Conservation (phyloP, 2,888 invertebrate genomes). For the Iphiclides podalirius region DNA sequence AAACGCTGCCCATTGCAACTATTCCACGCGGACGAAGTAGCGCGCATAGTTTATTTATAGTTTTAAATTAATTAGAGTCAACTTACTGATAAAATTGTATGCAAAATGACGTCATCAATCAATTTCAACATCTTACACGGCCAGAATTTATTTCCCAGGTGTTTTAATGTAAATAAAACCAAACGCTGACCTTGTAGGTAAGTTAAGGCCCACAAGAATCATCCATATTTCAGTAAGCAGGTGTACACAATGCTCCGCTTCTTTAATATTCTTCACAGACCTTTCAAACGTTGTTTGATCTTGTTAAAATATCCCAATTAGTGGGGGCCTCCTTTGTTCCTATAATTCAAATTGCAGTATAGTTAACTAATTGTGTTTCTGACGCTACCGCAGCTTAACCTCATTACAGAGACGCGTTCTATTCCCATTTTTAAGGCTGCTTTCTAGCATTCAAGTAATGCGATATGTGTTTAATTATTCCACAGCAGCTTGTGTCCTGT, state of each 20-base stretch:
- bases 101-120: too few species aligned
- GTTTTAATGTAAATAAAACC: too few species aligned
- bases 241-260: neutral
- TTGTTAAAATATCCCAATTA: conserved; percentile 21
- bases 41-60: too few species aligned
- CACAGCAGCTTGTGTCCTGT: neutral
- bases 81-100: too few species aligned
- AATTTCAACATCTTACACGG: too few species aligned
- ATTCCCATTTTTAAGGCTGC: neutral
- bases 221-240: neutral
- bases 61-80: too few species aligned
- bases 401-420: conserved; percentile 5
- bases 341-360: conserved; percentile 10
- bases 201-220: neutral
- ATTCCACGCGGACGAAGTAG: too few species aligned
- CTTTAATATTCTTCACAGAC: conserved; percentile 2
- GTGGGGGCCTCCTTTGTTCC: conserved; percentile 13
- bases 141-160: too few species aligned
- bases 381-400: conserved; percentile 13
- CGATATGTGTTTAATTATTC: neutral
- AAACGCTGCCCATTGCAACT: too few species aligned
- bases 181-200: neutral
- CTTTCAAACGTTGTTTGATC: conserved; percentile 11
- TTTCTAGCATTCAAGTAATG: neutral
- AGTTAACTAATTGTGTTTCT: conserved; percentile 18